Conservation (phyloP, 1,140 invertebrate species). For the Parasteatoda tepidariorum region DNA sequence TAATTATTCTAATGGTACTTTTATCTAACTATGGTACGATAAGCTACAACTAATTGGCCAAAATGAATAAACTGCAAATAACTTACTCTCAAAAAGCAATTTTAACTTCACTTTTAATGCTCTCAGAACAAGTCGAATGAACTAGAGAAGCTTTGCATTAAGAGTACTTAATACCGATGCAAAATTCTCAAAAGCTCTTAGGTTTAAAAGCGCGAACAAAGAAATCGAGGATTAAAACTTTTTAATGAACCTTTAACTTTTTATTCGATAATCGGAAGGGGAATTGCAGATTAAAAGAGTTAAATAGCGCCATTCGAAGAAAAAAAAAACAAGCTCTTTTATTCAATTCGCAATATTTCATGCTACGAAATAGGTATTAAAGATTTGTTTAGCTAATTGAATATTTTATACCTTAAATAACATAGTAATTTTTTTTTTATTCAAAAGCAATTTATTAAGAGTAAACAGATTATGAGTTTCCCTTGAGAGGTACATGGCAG, state of each 20-base stretch:
- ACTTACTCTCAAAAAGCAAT: background rate
- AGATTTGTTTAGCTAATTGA: too few relatives aligned
- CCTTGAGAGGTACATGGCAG: too few relatives aligned
- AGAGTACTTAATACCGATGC: background rate
- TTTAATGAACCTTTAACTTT: background rate
- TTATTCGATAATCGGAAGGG: background rate
- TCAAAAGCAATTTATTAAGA: too few relatives aligned
- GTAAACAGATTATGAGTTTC: too few relatives aligned
- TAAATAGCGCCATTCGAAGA: background rate
- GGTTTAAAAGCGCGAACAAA: background rate
- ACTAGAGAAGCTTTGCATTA: background rate
- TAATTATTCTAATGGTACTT: conserved; percentile 17
- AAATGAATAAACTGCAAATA: background rate
- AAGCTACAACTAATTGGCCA: conserved; percentile 12
- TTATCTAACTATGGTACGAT: background rate
- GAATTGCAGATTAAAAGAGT: background rate
- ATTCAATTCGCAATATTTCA: background rate
- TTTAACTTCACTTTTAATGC: background rate
- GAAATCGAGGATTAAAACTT: background rate
- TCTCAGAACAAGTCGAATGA: background rate
- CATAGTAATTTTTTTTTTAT: too few relatives aligned
- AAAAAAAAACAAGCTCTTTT: background rate
- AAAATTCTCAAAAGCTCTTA: background rate
- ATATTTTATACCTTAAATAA: too few relatives aligned
- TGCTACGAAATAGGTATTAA: too few relatives aligned